Evolutionary conservation across 2,888 invertebrate genomes (phyloP).

Genomic region (Caradrina kadenii): DNA sequence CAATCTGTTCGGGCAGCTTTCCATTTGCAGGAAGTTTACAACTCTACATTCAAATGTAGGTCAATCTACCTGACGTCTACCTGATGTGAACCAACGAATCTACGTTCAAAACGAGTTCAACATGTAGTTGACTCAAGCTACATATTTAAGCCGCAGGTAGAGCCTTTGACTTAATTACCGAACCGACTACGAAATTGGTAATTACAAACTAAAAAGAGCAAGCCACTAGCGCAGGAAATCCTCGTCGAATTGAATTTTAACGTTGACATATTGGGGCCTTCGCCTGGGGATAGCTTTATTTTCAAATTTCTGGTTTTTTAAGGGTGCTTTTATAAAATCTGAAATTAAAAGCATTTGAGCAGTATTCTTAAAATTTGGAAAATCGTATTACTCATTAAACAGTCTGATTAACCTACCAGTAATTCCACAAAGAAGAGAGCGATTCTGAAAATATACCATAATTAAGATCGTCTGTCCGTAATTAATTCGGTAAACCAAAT

Average conservation of each 20-base stretch:
- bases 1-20: conserved; percentile 22
- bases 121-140: conserved; percentile 12
- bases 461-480: neutral
- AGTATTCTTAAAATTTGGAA: neutral
- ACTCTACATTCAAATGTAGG: conserved; percentile 45
- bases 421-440: neutral
- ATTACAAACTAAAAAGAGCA: conserved; percentile 41
- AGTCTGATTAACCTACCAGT: neutral
- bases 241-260: conserved; percentile 28
- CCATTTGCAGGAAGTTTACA: conserved; percentile 27
- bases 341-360: neutral
- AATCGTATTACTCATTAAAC: neutral
- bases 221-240: conserved; percentile 21
- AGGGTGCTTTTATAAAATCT: neutral
- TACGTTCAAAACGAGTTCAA: conserved; percentile 27
- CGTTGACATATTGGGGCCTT: conserved; percentile 25
- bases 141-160: conserved; percentile 17
- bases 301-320: neutral
- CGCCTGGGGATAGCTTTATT: neutral
- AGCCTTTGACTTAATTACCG: conserved; percentile 14
- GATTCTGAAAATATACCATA: neutral
- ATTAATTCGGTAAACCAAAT: neutral
- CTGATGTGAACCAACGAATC: conserved; percentile 8
- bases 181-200: conserved; percentile 38
- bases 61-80: conserved; percentile 26